Percentiles rank a stretch among this genome's conserved stretches.
Evolutionary conservation across 2,113 vertebrate genomes (phyloP).

Genomic region (human): DNA sequence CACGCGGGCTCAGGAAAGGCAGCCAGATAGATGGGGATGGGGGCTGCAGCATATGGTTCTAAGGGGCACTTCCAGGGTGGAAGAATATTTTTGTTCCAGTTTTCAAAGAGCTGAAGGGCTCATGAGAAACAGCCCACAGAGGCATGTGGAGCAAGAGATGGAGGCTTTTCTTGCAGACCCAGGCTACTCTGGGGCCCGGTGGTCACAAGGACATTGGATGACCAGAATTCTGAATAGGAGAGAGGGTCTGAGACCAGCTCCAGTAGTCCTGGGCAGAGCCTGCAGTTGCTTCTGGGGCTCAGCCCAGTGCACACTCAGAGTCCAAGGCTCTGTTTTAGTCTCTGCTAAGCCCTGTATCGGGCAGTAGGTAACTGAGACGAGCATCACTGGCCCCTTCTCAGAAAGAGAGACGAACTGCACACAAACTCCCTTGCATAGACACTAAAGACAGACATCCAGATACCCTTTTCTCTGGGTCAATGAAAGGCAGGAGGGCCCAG

Average conservation of each 20-base stretch:
- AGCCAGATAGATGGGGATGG: not conserved
- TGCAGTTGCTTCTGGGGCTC: not conserved
- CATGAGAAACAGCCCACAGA: not conserved
- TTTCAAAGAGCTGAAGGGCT: not conserved
- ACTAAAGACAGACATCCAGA: not conserved
- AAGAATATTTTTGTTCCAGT: not conserved
- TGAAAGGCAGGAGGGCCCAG: not conserved
- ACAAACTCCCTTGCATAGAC: rapidly evolving
- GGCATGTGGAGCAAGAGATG: not conserved
- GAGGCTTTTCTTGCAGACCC: not conserved
- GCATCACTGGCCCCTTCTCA: not conserved
- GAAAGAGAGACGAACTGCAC: not conserved
- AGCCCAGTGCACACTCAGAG: not conserved
- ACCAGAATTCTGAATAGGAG: not conserved
- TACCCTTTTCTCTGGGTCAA: not conserved
- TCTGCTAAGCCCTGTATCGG: not conserved
- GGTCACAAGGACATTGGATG: too few species aligned
- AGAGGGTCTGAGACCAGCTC: too few species aligned
- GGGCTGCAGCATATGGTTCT: not conserved
- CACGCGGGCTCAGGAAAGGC: not conserved
- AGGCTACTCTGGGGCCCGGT: not conserved
- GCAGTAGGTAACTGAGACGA: not conserved
- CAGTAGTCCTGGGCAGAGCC: rapidly evolving
- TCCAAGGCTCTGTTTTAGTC: not conserved
- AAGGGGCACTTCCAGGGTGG: not conserved